Base-by-base conservation (phyloP, 30 jellyfish, hydroid and myxozoan genomes). In the Aurelia aurita region DNA sequence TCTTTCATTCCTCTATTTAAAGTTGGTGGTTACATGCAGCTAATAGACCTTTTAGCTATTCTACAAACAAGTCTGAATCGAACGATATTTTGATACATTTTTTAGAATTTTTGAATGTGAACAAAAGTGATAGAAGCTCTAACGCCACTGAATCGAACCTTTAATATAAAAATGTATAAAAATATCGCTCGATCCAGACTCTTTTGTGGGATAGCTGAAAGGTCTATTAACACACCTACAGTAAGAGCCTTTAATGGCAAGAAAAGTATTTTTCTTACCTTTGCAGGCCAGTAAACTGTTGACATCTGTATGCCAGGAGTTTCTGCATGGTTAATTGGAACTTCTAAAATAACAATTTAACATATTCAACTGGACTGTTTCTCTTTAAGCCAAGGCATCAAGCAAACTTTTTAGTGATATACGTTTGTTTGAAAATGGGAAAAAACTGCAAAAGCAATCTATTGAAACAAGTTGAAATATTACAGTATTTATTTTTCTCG, bases 291-390 rank as follows among this genome's bases (percentile, higher is more conserved):
- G 65, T 74, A 94, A 15, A 89, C 78, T 4, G 70, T 66, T 14
- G 99, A 80, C 80, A 77, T 87, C 61, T 94, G 97, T 5, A 94
- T 94, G 15, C 99, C 99, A 27, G 90, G 86, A 12, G 99, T 94
- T 67, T 94, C 99, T 26, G 74, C 51, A 53, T 77, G 95, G 60
- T 59, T 29, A 7, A 64, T 53, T 23, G 95, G 97, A 31, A 79
- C 87, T 29, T 83, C 95, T 88, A n/a, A 8, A 74, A 53, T 27
- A 18, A 18, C 18, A 34, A 11, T 34, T 19, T 2, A 62, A 34
- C 74, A 0, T 22, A 43, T 6, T 35, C 32, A 1, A 29, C 21
- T 62, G 11, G 74, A 58, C 12, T 54, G 2, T 20, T 11, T n/a
- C 29, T 20, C 29, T 58, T n/a, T 13, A 58, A 13, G 15, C 1